Conservation (phyloP, 2,113 vertebrate species). For the Sprattus sprattus region DNA sequence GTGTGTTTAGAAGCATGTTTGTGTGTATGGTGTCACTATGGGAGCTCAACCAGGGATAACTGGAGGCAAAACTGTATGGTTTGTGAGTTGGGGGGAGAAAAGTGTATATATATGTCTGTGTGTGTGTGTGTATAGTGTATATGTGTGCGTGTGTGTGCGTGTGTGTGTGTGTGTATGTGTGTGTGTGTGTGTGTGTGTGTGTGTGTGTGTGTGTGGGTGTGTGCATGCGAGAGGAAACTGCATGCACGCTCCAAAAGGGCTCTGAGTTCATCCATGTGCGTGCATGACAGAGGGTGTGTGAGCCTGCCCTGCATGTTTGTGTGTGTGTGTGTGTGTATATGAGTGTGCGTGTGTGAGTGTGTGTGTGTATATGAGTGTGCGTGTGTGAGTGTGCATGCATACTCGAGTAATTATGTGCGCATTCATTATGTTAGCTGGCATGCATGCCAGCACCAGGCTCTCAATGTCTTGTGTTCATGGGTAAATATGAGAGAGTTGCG, state of each 20-base stretch:
- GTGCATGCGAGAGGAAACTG: background rate
- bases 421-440: slow-evolving; percentile 1
- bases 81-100: background rate
- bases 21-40: background rate
- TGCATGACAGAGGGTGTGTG: background rate
- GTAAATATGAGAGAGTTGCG: background rate
- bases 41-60: too few species aligned
- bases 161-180: background rate
- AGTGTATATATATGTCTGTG: background rate
- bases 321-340: background rate
- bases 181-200: background rate
- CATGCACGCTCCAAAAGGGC: background rate
- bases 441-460: slow-evolving; percentile 2
- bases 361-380: background rate
- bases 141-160: too few species aligned
- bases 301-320: background rate
- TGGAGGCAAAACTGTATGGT: background rate
- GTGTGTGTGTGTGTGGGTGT: background rate
- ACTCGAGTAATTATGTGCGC: background rate
- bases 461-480: background rate
- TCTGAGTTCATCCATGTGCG: background rate
- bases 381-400: background rate
- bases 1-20: slow-evolving; percentile 38
- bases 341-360: background rate
- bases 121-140: background rate